phyloP scores from a whole-genome alignment of 2,113 vertebrate genomes.

The Cettia cetti region DNA sequence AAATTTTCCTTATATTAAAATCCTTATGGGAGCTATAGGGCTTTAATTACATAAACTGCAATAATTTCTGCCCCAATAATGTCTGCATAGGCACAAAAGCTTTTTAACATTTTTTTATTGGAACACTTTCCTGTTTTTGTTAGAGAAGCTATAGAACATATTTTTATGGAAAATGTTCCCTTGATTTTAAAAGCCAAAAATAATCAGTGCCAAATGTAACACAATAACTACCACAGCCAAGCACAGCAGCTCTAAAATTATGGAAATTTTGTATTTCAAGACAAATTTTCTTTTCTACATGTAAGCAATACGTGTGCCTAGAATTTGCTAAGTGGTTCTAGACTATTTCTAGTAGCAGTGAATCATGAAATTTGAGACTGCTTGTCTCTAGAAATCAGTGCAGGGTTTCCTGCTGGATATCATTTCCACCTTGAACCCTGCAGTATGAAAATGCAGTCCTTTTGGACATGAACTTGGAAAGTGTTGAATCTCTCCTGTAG shows the following conservation, averaged over 20 bases:
- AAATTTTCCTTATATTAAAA: not conserved
- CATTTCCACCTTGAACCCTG: not conserved
- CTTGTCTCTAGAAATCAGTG: not conserved
- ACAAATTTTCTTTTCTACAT: not conserved
- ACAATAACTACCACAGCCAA: conserved; percentile 13
- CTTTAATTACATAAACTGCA: conserved; percentile 16
- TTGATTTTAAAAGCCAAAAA: conserved; percentile 31
- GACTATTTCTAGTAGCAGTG: not conserved
- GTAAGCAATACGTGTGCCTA: not conserved
- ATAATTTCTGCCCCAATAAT: conserved; percentile 7
- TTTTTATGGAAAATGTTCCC: conserved; percentile 22
- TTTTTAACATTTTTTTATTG: not conserved
- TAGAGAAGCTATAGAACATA: not conserved
- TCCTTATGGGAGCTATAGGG: not conserved
- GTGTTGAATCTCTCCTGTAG: not conserved
- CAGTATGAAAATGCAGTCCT: not conserved
- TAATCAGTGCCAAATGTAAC: not conserved
- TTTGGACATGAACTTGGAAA: not conserved
- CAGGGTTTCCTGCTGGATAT: not conserved
- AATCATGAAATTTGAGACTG: not conserved
- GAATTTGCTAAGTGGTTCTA: conserved; percentile 10
- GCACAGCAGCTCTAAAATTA: not conserved
- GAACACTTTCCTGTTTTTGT: not conserved
- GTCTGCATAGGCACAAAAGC: conserved; percentile 6
- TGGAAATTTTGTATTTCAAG: conserved; percentile 22